phyloP scores from a whole-genome alignment of 2,113 vertebrate genomes.

The Bothrops jararaca region DNA sequence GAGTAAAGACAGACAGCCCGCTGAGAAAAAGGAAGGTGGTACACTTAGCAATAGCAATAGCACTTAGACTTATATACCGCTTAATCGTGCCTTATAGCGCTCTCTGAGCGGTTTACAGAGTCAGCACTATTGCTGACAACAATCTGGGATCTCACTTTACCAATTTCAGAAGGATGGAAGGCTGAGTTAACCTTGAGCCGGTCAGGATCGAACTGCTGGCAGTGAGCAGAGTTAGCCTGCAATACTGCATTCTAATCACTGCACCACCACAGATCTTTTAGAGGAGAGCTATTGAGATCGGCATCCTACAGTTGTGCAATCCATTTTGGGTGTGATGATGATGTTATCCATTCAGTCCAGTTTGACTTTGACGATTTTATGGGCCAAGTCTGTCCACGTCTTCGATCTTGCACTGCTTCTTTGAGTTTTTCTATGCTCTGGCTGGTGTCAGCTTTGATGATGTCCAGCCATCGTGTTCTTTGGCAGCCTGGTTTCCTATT shows the following conservation, averaged over 20 bases:
- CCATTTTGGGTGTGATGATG: background rate
- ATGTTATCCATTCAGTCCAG: background rate
- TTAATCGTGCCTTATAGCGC: background rate
- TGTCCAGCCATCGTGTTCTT: too few relatives aligned
- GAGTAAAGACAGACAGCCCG: constrained; percentile 34
- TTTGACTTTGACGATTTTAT: background rate
- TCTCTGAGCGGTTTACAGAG: background rate
- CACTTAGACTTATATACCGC: too few relatives aligned
- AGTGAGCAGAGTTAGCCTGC: background rate
- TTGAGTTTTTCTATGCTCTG: background rate
- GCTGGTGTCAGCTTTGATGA: background rate
- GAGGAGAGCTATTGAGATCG: background rate
- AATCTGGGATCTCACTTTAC: background rate
- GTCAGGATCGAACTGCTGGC: background rate
- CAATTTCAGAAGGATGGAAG: background rate
- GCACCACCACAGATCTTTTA: background rate
- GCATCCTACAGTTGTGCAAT: background rate
- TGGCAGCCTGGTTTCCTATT: background rate
- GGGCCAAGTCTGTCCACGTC: background rate
- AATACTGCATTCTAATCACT: background rate
- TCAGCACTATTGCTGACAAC: background rate
- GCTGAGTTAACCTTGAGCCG: background rate
- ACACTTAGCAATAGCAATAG: too few relatives aligned
- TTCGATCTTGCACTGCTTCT: background rate
- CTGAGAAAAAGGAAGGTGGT: constrained; percentile 3